Conservation (phyloP, 2,888 invertebrate genomes). For the Antheraea yamamai region DNA sequence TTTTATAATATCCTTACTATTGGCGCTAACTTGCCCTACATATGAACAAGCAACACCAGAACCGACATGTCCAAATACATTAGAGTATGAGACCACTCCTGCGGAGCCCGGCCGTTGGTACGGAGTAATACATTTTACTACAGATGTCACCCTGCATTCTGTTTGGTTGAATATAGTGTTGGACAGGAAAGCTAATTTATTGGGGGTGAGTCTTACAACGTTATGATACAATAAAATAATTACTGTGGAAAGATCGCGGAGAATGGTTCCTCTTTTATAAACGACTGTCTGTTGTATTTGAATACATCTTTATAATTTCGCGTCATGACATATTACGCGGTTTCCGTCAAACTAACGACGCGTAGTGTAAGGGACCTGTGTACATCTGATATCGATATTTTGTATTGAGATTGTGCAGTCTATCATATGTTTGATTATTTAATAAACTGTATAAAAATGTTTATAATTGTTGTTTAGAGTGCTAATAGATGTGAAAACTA, state of each 20-base stretch:
- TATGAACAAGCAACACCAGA: background rate
- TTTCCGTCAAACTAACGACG: no score
- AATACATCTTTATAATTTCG: no score
- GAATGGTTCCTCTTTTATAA: background rate
- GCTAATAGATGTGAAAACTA: no score
- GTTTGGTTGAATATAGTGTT: slow-evolving; percentile 9
- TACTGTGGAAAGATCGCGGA: background rate
- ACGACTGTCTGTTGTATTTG: no score
- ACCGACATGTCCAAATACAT: slow-evolving; percentile 2
- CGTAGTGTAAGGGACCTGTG: no score
- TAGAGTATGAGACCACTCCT: background rate
- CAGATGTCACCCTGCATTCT: background rate
- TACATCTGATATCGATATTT: no score
- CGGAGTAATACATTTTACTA: background rate
- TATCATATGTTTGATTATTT: no score
- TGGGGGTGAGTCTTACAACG: slow-evolving; percentile 8
- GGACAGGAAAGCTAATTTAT: slow-evolving; percentile 7
- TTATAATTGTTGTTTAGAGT: no score
- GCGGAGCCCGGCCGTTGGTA: slow-evolving; percentile 1
- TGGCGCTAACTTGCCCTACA: background rate
- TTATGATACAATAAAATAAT: background rate
- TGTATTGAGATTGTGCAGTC: no score
- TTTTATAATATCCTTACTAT: background rate
- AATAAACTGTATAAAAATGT: no score
- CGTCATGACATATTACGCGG: no score